Evolutionary conservation across 92 coral and sea anemone species (phyloP), one percentile per base, ranked within the genome.

Genomic region (Anthopleura xanthogrammica): DNA sequence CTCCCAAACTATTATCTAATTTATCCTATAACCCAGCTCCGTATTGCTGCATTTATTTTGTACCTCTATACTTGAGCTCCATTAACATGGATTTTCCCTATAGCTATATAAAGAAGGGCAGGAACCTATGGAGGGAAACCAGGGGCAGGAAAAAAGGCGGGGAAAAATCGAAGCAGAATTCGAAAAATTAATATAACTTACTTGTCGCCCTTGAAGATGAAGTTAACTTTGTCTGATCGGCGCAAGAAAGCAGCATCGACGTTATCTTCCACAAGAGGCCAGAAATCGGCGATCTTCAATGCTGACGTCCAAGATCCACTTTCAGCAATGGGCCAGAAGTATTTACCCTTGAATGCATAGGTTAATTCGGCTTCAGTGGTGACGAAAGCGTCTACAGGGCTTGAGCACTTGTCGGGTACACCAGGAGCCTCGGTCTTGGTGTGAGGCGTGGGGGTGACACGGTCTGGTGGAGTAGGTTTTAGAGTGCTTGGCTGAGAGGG

Each of bases 321-420:
- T 17, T 89, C 91, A 3, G 86, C 85, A 64, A 93, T 90, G 6
- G 97, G 94, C 99, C 99, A 96, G 87, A 93, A 94, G 76, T 93
- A 90, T 12, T 79, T 88, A 50, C 92, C 98, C 84, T 92, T 94
- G 78, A 94, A 92, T 13, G 94, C 97, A 58, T 96, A 96, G 39
- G 95, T 92, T 29, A 75, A 84, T 7, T 88, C 89, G 56, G 91
- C 94, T 16, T 75, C 52, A 11, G 92, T 86, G 79, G 86, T 86
- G 54, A 93, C 90, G 80, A 95, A 85, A 23, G 97, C 92, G 57
- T 94, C 98, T 24, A 91, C 73, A 20, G 91, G 56, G 17, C 90
- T 74, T 78, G 77, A 24, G 60, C 92, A 89, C 82, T 86, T 89
- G 60, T 89, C 85, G 13, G 92, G 87, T 6, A 89, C 83, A 8